These are phyloP conservation scores for Illadopsis cleaveri DNA, from an alignment of 2,113 vertebrate species.

Conservation along the genomic window DNA sequence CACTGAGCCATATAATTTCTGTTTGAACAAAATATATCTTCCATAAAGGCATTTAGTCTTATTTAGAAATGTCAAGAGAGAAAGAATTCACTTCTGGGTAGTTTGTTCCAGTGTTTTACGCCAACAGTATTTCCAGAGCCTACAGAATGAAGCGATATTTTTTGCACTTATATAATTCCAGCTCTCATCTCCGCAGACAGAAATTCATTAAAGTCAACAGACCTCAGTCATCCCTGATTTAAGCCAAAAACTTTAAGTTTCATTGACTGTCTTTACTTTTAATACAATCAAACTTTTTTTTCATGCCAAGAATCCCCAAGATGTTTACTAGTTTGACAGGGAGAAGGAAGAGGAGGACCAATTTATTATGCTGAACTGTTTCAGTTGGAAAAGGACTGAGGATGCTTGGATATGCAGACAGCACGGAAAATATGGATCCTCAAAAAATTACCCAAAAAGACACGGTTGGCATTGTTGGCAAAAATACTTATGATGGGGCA, in stretches of 20 bases:
- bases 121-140: slow-evolving; percentile 41
- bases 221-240: background rate
- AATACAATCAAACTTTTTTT: background rate
- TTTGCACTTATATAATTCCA: slow-evolving; percentile 26
- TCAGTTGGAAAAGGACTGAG: background rate
- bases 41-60: slow-evolving; percentile 49
- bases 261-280: background rate
- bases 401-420: background rate
- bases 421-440: background rate
- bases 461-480: background rate
- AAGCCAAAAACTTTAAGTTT: slow-evolving; percentile 2
- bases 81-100: slow-evolving; percentile 37
- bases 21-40: slow-evolving; percentile 55
- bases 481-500: background rate
- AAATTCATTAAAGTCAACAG: slow-evolving; percentile 30
- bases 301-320: background rate
- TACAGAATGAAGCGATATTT: slow-evolving; percentile 44
- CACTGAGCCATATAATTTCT: slow-evolving; percentile 42
- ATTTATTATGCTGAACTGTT: background rate
- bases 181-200: background rate
- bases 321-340: background rate
- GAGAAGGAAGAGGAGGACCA: background rate
- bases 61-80: slow-evolving; percentile 44
- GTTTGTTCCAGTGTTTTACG: slow-evolving; percentile 54
- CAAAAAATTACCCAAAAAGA: background rate